Base-by-base conservation (phyloP, 1,140 invertebrate genomes). In the Drosophila jambulina region DNA sequence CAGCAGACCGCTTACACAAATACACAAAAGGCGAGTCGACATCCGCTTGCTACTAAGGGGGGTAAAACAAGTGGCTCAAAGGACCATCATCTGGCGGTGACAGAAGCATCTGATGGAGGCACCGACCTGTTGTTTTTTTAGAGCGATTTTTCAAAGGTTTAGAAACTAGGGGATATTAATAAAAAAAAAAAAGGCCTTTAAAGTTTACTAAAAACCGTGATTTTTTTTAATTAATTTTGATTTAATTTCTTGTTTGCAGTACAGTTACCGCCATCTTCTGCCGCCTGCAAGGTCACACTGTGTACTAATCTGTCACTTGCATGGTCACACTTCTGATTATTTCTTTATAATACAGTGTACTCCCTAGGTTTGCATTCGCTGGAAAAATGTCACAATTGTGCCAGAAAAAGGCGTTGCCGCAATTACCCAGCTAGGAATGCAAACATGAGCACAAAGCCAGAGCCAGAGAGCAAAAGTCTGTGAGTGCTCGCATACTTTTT, bases 401-500 rank as follows among this genome's bases (percentile, higher is more conserved):
- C 84, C 58, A 88, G 61, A 80, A 88, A 83, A 87, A 88, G 84
- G 84, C 84, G 84, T 87, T 58, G 68, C 72, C 84, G 54, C 84
- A 87, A 87, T 87, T 87, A 87, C 84, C 80, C 75, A 82, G 77
- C 58, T 58, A 51, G 61, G 59, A 51, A 54, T 32, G 57, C 25
- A 59, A 38, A 49, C 71, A 75, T 40, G 49, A 61, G 65, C 45
- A 64, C 38, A 64, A 64, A 43, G 45, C 42, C 27, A 49, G 34
- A 62, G 43, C 36, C 38, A 29, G 51, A 45, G 54, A 68, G 64
- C 59, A 43, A 23, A 38, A 21, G 29, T 64, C 42, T 36, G 69
- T 69, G 80, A 71, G 43, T 69, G 81, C 38, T 61, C 78, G 54
- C 46, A 71, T 75, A 81, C 65, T 80, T 87, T 82, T 82, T 82